These are phyloP conservation scores for Hipparchia sbordonii DNA, from an alignment of 2,888 invertebrate genomes.

Conservation along the genomic window DNA sequence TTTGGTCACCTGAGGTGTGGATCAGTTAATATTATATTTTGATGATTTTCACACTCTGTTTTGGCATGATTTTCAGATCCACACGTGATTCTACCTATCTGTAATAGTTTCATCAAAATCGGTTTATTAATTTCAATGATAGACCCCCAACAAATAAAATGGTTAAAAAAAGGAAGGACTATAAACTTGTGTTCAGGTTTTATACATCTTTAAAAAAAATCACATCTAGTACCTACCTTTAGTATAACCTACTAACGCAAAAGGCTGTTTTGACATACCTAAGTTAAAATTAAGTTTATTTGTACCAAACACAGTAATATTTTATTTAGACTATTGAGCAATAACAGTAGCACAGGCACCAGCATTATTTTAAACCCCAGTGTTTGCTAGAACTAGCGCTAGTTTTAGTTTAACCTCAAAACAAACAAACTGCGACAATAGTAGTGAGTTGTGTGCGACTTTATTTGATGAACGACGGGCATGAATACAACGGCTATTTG, in stretches of 20 bases:
- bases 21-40: background rate
- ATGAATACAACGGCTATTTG: background rate
- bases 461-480: slow-evolving; percentile 37
- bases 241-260: too few species aligned
- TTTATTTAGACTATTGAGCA: slow-evolving; percentile 1
- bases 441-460: slow-evolving; percentile 66
- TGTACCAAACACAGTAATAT: too few species aligned
- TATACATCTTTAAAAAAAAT: too few species aligned
- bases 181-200: too few species aligned
- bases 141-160: too few species aligned
- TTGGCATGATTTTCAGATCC: background rate
- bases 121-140: too few species aligned
- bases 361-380: slow-evolving; percentile 21
- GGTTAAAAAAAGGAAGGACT: too few species aligned
- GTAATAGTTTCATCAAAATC: too few species aligned
- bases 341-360: slow-evolving; percentile 20
- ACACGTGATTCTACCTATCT: background rate
- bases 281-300: too few species aligned
- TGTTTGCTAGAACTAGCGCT: slow-evolving; percentile 28
- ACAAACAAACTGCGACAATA: slow-evolving; percentile 56
- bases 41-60: background rate
- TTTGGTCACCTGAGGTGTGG: too few species aligned
- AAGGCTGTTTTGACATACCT: too few species aligned
- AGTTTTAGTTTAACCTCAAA: slow-evolving; percentile 45
- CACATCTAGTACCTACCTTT: too few species aligned